Conservation (phyloP, 2,113 vertebrate genomes). For the Brachyhypopomus gauderio region DNA sequence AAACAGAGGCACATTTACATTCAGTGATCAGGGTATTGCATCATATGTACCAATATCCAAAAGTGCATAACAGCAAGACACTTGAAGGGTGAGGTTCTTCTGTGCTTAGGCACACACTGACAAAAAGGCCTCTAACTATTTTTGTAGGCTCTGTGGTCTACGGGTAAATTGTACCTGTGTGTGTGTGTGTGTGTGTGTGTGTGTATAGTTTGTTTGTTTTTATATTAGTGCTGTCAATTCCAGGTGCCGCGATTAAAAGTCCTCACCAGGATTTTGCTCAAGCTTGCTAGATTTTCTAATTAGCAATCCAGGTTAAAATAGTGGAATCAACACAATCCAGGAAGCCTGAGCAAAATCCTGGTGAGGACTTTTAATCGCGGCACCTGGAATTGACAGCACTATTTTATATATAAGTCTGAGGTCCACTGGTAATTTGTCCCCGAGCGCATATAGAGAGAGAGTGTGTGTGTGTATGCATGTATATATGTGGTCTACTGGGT, state of each 20-base stretch:
- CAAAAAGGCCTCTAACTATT: neutral
- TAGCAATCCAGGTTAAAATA: no score
- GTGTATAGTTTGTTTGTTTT: no score
- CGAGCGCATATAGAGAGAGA: neutral
- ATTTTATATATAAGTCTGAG: no score
- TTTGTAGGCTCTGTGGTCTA: neutral
- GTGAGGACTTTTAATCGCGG: no score
- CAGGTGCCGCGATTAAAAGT: no score
- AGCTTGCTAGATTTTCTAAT: no score
- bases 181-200: neutral
- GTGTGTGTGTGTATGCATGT: neutral
- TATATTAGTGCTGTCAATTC: no score
- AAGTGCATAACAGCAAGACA: slow-evolving; percentile 25
- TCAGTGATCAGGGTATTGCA: slow-evolving; percentile 26
- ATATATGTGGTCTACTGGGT: neutral
- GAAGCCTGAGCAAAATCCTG: no score
- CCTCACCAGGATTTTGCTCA: no score
- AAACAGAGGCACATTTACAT: slow-evolving; percentile 18
- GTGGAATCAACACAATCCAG: no score
- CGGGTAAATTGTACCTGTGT: slow-evolving; percentile 11
- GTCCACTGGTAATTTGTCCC: slow-evolving; percentile 11
- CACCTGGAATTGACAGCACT: no score
- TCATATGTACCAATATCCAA: slow-evolving; percentile 28
- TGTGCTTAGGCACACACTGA: neutral
- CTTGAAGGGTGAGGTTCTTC: slow-evolving; percentile 24